Percentiles rank a stretch among this genome's conserved stretches.
Evolutionary conservation across 1,140 invertebrate species (phyloP).

Genomic region (Tetragonula clypearis): DNA sequence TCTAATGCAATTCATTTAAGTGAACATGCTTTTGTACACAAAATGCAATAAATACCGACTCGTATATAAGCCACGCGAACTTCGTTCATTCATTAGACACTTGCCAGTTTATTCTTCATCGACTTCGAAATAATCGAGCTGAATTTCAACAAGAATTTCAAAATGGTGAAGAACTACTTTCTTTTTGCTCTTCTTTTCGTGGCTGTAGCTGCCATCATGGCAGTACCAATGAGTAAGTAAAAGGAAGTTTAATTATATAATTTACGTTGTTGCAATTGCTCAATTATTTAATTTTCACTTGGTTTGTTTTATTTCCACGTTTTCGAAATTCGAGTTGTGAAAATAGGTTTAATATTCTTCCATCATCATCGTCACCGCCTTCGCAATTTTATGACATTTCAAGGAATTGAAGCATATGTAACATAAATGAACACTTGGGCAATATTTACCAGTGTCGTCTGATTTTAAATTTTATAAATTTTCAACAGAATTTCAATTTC

Average conservation of each 20-base stretch:
- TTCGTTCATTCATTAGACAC: not conserved
- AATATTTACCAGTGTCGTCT: too few species aligned
- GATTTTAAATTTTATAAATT: too few species aligned
- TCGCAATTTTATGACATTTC: too few species aligned
- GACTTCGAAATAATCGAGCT: not conserved
- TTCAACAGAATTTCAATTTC: too few species aligned
- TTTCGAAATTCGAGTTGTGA: too few species aligned
- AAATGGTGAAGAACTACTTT: slow-evolving; percentile 42
- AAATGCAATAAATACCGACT: not conserved
- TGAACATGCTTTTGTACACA: not conserved
- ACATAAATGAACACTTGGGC: too few species aligned
- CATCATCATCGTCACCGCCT: too few species aligned
- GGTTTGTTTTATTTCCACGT: too few species aligned
- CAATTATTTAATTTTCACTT: not conserved
- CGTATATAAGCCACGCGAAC: slow-evolving; percentile 4
- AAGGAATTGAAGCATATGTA: too few species aligned
- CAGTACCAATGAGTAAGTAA: slow-evolving; percentile 20
- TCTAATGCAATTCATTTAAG: not conserved
- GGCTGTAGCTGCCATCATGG: not conserved
- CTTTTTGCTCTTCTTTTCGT: slow-evolving; percentile 25
- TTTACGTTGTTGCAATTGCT: not conserved
- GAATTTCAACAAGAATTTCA: not conserved
- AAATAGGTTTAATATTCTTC: too few species aligned
- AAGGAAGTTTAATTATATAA: not conserved
- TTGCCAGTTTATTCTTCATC: too few species aligned